These are phyloP conservation scores for Clamator glandarius DNA, from an alignment of 2,797 vertebrate species.

Conservation along the genomic window DNA sequence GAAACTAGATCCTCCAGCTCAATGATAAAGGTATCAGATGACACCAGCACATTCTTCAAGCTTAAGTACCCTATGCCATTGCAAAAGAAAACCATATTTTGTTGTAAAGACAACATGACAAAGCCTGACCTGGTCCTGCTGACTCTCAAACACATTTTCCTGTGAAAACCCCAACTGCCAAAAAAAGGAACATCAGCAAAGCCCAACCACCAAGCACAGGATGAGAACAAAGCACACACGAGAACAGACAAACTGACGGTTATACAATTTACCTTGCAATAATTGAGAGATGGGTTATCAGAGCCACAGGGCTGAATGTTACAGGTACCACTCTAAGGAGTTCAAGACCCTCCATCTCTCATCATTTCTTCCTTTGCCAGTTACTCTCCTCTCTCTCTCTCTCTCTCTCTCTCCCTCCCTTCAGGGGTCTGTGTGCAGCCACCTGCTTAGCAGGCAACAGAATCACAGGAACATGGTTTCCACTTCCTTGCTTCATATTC, in stretches of 20 bases:
- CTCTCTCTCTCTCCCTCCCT: no score
- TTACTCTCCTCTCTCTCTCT: background rate
- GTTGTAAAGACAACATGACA: background rate
- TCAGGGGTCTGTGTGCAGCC: background rate
- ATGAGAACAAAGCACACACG: background rate
- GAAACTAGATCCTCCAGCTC: background rate
- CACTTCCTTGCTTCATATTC: background rate
- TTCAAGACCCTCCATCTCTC: background rate
- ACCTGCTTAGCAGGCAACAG: background rate
- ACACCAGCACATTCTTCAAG: background rate
- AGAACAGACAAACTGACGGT: background rate
- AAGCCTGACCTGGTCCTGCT: background rate
- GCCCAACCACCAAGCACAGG: background rate
- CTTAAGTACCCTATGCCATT: background rate
- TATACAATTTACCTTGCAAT: background rate
- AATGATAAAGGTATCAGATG: background rate
- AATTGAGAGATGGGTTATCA: background rate
- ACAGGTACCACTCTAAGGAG: background rate
- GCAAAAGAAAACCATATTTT: background rate
- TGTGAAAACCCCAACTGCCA: background rate
- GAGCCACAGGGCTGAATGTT: fast-evolving
- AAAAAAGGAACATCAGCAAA: background rate
- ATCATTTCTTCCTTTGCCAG: background rate
- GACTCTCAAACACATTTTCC: background rate
- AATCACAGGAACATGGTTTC: background rate